Evolutionary conservation across 2,797 vertebrate species (phyloP).

Genomic region (Poeciliopsis gracilis): DNA sequence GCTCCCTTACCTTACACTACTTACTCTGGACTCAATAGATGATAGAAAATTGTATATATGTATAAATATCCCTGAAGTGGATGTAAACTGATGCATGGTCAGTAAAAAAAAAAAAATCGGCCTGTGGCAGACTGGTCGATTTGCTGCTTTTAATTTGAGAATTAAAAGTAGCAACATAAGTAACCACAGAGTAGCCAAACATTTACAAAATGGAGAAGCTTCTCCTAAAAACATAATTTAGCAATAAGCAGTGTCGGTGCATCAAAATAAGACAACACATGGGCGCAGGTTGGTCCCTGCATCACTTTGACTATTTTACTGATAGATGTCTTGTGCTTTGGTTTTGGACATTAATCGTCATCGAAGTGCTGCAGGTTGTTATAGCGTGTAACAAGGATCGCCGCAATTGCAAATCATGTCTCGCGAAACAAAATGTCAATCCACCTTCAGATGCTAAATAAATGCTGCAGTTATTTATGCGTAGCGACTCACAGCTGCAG

Average conservation of each 20-base stretch:
- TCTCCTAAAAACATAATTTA: neutral
- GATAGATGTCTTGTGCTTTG: conserved; percentile 48
- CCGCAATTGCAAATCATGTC: conserved; percentile 61
- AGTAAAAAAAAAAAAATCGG: neutral
- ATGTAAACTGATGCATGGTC: neutral
- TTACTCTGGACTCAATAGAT: neutral
- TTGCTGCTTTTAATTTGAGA: neutral
- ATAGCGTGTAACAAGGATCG: conserved; percentile 23
- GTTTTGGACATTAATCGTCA: conserved; percentile 58
- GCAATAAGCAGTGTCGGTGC: conserved; percentile 19
- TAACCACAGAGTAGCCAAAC: too few relatives aligned
- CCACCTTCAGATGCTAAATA: neutral
- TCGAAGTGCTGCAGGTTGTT: neutral
- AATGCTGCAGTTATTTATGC: neutral
- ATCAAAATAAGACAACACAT: conserved; percentile 30
- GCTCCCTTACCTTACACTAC: neutral
- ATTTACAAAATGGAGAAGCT: neutral
- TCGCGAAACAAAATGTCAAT: conserved; percentile 51
- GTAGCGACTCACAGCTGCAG: neutral
- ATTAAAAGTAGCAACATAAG: neutral
- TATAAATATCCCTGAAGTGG: neutral
- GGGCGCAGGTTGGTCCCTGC: conserved; percentile 42
- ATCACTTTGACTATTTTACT: conserved; percentile 67
- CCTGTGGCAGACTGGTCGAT: neutral
- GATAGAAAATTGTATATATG: neutral